Evolutionary conservation across 2,888 invertebrate species (phyloP).

Genomic region (Pristionchus fissidentatus): DNA sequence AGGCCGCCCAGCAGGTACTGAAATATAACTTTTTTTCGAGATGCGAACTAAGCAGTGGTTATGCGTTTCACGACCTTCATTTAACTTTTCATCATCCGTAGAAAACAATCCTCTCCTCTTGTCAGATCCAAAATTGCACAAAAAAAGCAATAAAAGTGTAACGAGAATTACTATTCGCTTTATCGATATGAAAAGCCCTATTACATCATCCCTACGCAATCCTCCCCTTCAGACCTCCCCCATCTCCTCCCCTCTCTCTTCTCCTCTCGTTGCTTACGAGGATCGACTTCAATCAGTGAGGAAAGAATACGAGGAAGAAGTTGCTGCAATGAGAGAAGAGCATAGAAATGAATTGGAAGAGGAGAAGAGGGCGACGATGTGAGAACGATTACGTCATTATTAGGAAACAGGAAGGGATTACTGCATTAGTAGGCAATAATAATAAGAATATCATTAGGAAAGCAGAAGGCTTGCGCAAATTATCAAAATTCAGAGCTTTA

Average conservation of each 20-base stretch:
- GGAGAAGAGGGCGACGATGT: conserved; percentile 70
- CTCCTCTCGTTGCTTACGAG: conserved; percentile 57
- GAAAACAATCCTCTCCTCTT: too few species aligned
- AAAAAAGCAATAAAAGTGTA: background rate
- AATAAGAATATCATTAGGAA: too few species aligned
- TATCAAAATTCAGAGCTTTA: too few species aligned
- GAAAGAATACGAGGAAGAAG: conserved; percentile 62
- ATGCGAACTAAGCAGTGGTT: too few species aligned
- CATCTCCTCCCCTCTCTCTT: conserved; percentile 2
- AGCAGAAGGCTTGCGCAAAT: too few species aligned
- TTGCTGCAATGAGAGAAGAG: conserved; percentile 62
- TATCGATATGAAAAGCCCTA: too few species aligned
- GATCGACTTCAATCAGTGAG: conserved; percentile 66
- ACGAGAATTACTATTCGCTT: too few species aligned
- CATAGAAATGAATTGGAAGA: conserved; percentile 70
- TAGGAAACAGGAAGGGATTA: background rate
- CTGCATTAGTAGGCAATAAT: too few species aligned
- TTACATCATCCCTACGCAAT: background rate
- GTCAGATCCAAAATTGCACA: too few species aligned
- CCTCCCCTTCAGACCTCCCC: background rate
- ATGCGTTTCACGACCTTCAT: too few species aligned
- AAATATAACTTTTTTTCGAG: too few species aligned
- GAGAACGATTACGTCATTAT: background rate
- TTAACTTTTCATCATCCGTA: too few species aligned
- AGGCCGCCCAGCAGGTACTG: conserved; percentile 65